These are phyloP conservation scores for Etheostoma nigrum DNA, from an alignment of 2,797 vertebrate genomes.

Conservation along the genomic window DNA sequence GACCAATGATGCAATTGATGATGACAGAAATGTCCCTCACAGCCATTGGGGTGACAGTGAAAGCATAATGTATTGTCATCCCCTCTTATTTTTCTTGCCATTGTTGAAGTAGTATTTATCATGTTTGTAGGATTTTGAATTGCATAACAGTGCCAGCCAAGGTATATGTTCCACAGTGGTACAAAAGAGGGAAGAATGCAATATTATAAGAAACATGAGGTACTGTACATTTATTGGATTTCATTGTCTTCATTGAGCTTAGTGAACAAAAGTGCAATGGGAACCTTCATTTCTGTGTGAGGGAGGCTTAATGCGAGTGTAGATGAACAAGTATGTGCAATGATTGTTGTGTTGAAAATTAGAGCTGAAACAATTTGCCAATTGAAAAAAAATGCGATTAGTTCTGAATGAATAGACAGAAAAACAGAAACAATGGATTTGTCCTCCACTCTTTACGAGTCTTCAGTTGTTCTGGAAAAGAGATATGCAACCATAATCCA, in stretches of 20 bases:
- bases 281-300: not conserved
- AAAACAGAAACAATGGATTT: constrained; percentile 5
- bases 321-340: not conserved
- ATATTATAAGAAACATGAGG: not conserved
- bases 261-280: not conserved
- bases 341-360: not conserved
- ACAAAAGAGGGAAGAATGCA: not conserved
- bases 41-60: constrained; percentile 6
- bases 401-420: not conserved
- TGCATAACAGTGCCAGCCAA: not conserved
- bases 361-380: not conserved
- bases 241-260: not conserved
- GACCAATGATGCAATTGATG: constrained; percentile 39
- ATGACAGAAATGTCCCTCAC: constrained; percentile 38
- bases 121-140: not conserved
- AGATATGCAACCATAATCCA: too few species aligned
- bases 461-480: constrained; percentile 7
- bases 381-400: not conserved
- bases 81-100: not conserved
- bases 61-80: not conserved
- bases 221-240: not conserved
- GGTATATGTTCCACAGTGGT: not conserved
- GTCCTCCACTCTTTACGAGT: not conserved
- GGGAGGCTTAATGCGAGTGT: not conserved
- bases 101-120: not conserved